These are phyloP conservation scores for Hybognathus amarus DNA, from an alignment of 2,797 vertebrate genomes.

Conservation along the genomic window DNA sequence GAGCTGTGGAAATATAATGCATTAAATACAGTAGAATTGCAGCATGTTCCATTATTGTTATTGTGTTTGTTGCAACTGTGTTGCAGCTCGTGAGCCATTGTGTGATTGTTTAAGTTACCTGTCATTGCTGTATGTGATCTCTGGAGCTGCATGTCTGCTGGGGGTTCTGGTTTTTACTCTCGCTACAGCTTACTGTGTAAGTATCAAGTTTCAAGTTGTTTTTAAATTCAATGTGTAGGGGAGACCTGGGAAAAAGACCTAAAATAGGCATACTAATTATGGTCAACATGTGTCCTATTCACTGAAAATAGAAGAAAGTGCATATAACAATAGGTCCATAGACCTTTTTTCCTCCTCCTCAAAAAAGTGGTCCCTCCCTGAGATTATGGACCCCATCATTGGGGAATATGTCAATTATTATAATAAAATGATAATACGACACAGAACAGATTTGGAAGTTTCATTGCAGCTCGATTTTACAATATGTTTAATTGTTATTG, in stretches of 20 bases:
- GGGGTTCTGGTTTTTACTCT: slow-evolving; percentile 61
- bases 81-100: slow-evolving; percentile 49
- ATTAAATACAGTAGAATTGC: not conserved
- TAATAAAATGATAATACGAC: not conserved
- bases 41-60: not conserved
- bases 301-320: not conserved
- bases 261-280: not conserved
- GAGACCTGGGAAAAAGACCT: not conserved
- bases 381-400: not conserved
- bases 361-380: not conserved
- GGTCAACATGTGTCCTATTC: not conserved
- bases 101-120: slow-evolving; percentile 69
- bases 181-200: slow-evolving; percentile 63
- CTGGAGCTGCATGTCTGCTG: slow-evolving; percentile 65
- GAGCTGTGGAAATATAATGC: too few species aligned
- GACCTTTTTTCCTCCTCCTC: not conserved
- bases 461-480: not conserved
- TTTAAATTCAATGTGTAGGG: not conserved
- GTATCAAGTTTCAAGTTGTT: slow-evolving; percentile 48
- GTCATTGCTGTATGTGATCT: slow-evolving; percentile 71
- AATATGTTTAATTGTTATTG: not conserved
- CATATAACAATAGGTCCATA: not conserved
- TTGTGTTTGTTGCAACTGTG: slow-evolving; percentile 1
- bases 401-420: not conserved
- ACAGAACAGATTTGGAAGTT: not conserved